Evolutionary conservation across 2,888 invertebrate genomes (phyloP).

Genomic region (Neoitamus cyanurus): DNA sequence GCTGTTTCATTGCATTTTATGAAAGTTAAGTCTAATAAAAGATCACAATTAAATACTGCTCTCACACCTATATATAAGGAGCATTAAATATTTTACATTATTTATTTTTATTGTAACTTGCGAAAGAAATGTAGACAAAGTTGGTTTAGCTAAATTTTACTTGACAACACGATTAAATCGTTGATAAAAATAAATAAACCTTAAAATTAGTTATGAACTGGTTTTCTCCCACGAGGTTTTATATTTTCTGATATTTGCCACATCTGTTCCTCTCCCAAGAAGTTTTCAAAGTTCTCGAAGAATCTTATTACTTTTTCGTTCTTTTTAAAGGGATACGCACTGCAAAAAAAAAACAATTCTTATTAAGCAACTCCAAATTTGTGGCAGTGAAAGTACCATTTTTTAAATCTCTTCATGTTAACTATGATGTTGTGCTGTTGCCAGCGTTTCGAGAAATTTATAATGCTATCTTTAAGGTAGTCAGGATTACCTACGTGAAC

Average conservation of each 20-base stretch:
- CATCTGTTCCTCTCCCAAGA: conserved; percentile 95
- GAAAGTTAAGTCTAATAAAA: conserved; percentile 38
- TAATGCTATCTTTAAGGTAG: conserved; percentile 83
- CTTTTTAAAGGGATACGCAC: conserved; percentile 92
- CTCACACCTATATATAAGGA: conserved; percentile 19
- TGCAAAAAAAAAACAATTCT: conserved; percentile 67
- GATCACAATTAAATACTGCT: conserved; percentile 46
- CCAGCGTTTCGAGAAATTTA: conserved; percentile 98
- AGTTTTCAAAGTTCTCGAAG: conserved; percentile 97
- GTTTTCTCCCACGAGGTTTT: conserved; percentile 75
- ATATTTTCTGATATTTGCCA: conserved; percentile 98
- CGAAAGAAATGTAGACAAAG: conserved; percentile 36
- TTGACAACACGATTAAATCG: conserved; percentile 16
- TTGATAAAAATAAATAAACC: neutral
- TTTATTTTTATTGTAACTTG: conserved; percentile 22
- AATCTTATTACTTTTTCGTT: conserved; percentile 93
- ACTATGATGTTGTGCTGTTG: conserved; percentile 98
- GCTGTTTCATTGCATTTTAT: conserved; percentile 40
- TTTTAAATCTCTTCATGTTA: conserved; percentile 97
- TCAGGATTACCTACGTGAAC: conserved; percentile 98
- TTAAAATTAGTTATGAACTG: conserved; percentile 59
- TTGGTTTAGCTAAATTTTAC: conserved; percentile 7
- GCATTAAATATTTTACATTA: conserved; percentile 32
- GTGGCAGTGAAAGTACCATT: conserved; percentile 74
- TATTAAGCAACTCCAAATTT: neutral